A percentile compares a stretch with the other conserved stretches of the same genome.
These are phyloP conservation scores for Contarinia nasturtii DNA, from an alignment of 1,140 invertebrate genomes.

Conservation along the genomic window DNA sequence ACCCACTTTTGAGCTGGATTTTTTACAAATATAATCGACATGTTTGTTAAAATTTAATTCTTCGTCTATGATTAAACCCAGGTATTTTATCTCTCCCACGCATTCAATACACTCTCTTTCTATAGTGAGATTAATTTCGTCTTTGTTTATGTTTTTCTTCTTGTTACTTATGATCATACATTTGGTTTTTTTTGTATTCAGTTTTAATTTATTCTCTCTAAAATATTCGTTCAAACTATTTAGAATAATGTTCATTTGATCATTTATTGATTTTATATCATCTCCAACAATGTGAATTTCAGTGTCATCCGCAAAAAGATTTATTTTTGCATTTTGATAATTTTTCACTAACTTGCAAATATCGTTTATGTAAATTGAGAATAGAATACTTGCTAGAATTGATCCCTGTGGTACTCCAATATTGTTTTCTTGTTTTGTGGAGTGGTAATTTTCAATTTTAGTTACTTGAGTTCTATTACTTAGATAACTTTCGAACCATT, in stretches of 20 bases:
- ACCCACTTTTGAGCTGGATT: not conserved
- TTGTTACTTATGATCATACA: constrained; percentile 4
- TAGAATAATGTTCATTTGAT: not conserved
- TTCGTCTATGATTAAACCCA: constrained; percentile 5
- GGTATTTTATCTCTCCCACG: constrained; percentile 6
- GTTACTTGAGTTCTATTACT: constrained; percentile 4
- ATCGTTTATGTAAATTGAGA: not conserved
- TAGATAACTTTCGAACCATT: constrained; percentile 8
- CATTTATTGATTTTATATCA: not conserved
- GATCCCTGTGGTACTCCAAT: constrained; percentile 7
- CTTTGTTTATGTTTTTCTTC: not conserved
- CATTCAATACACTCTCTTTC: constrained; percentile 2
- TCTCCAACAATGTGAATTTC: not conserved
- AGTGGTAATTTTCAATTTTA: not conserved
- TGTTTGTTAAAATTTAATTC: constrained; percentile 5
- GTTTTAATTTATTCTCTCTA: not conserved
- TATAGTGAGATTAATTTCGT: not conserved
- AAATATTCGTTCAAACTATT: not conserved
- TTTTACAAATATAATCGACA: constrained; percentile 4
- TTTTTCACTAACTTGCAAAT: not conserved
- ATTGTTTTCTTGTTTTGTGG: not conserved
- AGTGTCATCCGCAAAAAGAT: not conserved
- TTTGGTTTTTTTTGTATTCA: constrained; percentile 7
- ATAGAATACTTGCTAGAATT: constrained; percentile 4
- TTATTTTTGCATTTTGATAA: too few species aligned